Base-by-base conservation (phyloP, 2,113 vertebrate species). In the Daphoenositta chrysoptera region DNA sequence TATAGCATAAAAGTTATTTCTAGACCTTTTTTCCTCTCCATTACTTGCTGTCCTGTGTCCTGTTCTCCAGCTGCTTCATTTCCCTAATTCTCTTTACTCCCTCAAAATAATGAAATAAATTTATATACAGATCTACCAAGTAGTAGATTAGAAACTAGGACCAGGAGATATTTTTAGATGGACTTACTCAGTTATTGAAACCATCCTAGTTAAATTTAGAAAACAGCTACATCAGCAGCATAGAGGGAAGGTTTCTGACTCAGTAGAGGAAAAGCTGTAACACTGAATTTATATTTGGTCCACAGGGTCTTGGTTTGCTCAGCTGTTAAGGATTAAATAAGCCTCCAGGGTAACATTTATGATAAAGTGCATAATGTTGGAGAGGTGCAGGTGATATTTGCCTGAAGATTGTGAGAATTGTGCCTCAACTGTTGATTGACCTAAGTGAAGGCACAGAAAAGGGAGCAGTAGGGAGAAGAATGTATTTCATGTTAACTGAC, bases 301-400 rank as follows among this genome's bases (percentile, higher is more conserved):
- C 56, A 50, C 21, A 39, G 35, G 54, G 44, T 81, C 68, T 97
- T 90, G 56, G 68, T 84, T 85, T 70, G 44, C 33, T 82, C 60
- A 65, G 42, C 47, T 92, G 45, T 90, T 57, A 93, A 95, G n/a
- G 54, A 90, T 91, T 95, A 93, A 92, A 71, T 56, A 45, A 89
- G 11, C 72, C 68, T 87, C 65, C 56, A 40, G n/a, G 66, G 72
- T 37, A 93, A 81, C n/a, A 84, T 71, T 78, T 64, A 69, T 87
- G 39, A 69, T 73, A 61, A 80, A 83, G 33, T 72, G 12, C 54
- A 37, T 58, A 31, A 68, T 47, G 20, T 37, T 84, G 71, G 70
- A 75, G 81, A 92, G 70, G 70, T 42, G 53, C 61, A 95, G 85
- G 80, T 81, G 30, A 73, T 47, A 87, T 44, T 60, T 92, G 76